phyloP scores from a whole-genome alignment of 2,888 invertebrate genomes.

The Frankliniella intonsa region DNA sequence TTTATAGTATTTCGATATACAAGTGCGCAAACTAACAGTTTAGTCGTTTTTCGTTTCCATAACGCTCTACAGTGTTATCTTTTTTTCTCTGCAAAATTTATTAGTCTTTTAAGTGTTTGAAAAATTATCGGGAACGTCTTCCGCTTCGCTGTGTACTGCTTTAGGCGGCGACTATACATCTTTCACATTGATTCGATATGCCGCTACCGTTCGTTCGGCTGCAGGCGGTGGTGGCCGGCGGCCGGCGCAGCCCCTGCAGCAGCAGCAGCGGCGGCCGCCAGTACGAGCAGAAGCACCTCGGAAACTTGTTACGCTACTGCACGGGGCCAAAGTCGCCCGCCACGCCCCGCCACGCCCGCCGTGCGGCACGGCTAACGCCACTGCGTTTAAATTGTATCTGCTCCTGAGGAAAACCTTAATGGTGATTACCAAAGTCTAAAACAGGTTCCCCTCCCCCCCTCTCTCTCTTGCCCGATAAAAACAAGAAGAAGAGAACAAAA shows the following conservation, averaged over 20 bases:
- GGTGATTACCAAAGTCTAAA: slow-evolving; percentile 26
- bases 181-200: slow-evolving; percentile 22
- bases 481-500: slow-evolving; percentile 21
- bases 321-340: not conserved
- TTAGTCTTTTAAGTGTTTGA: too few species aligned
- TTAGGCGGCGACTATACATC: not conserved
- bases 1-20: too few species aligned
- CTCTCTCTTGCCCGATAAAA: not conserved
- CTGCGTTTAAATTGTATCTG: slow-evolving; percentile 25
- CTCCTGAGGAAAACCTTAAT: slow-evolving; percentile 25
- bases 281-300: not conserved
- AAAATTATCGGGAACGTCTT: too few species aligned
- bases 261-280: too few species aligned
- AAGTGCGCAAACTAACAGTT: too few species aligned
- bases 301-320: slow-evolving; percentile 8
- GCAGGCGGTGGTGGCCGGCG: not conserved
- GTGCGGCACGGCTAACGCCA: not conserved
- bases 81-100: too few species aligned
- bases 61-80: too few species aligned
- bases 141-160: not conserved
- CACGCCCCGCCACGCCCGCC: not conserved
- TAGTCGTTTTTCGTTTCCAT: too few species aligned
- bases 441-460: not conserved
- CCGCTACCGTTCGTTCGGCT: slow-evolving; percentile 4
- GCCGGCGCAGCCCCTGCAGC: not conserved